phyloP scores from a whole-genome alignment of 2,888 invertebrate genomes.

The Bombylius discolor region DNA sequence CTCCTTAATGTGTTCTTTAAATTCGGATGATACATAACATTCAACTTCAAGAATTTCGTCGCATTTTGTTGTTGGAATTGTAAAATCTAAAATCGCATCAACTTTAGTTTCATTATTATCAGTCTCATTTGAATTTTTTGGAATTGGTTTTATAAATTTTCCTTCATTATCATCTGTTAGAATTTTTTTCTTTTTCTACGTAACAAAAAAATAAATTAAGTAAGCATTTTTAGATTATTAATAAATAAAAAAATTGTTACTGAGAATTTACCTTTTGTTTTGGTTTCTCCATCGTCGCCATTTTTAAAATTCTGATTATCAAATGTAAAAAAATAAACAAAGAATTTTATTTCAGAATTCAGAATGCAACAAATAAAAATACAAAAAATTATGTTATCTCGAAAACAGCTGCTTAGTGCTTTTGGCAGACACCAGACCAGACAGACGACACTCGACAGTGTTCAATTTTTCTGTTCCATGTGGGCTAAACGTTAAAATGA shows the following conservation, averaged over 20 bases:
- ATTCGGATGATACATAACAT: conserved; percentile 16
- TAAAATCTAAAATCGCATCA: conserved; percentile 9
- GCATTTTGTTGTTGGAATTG: conserved; percentile 14
- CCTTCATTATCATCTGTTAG: background rate
- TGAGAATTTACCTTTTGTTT: conserved; percentile 25
- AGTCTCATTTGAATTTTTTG: background rate
- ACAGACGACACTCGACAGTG: too few species aligned
- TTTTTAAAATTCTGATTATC: conserved; percentile 8
- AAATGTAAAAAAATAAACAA: too few species aligned
- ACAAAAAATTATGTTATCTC: too few species aligned
- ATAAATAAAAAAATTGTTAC: conserved; percentile 4
- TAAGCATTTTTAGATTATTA: background rate
- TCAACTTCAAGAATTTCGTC: conserved; percentile 16
- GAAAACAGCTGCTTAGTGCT: too few species aligned
- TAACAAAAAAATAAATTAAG: background rate
- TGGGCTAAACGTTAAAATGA: too few species aligned
- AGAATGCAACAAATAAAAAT: too few species aligned
- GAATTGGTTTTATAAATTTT: background rate
- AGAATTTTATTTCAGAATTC: too few species aligned
- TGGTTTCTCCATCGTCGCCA: conserved; percentile 34
- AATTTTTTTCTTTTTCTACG: conserved; percentile 22
- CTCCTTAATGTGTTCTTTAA: conserved; percentile 8
- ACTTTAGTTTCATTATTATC: background rate
- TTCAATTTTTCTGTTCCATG: too few species aligned
- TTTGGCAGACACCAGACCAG: too few species aligned